Conservation (phyloP, 2,797 vertebrate species). For the Simalia tracyae region DNA sequence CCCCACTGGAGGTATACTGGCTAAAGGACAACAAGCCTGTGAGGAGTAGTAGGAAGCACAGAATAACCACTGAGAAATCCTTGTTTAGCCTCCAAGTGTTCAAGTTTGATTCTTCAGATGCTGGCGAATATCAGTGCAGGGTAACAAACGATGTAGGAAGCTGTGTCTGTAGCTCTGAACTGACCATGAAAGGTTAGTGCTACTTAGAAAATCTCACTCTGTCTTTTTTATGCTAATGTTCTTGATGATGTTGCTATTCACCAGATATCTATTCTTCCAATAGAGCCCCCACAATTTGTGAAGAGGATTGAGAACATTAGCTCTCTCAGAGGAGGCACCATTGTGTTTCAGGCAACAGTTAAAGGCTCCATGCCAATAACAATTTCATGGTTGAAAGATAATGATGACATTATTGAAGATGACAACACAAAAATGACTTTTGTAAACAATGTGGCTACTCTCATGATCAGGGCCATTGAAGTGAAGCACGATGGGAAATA, state of each 20-base stretch:
- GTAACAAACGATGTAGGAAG: slow-evolving; percentile 92
- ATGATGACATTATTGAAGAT: slow-evolving; percentile 89
- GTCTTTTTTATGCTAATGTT: neutral
- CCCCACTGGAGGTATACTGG: slow-evolving; percentile 90
- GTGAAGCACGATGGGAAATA: slow-evolving; percentile 90
- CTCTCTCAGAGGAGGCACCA: slow-evolving; percentile 82
- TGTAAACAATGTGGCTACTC: slow-evolving; percentile 83
- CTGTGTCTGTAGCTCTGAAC: slow-evolving; percentile 83
- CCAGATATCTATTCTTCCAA: slow-evolving; percentile 55
- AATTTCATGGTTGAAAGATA: slow-evolving; percentile 93
- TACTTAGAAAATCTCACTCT: neutral
- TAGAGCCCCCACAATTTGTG: slow-evolving; percentile 92
- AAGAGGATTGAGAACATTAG: slow-evolving; percentile 89
- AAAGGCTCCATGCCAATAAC: slow-evolving; percentile 91
- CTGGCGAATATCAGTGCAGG: slow-evolving; percentile 88
- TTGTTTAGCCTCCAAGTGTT: slow-evolving; percentile 86
- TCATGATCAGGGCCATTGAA: slow-evolving; percentile 85
- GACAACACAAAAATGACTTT: slow-evolving; percentile 87
- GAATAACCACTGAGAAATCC: slow-evolving; percentile 84
- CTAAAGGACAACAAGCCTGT: slow-evolving; percentile 88
- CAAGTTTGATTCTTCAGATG: slow-evolving; percentile 84
- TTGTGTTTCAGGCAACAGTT: slow-evolving; percentile 86
- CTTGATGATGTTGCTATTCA: slow-evolving; percentile 30
- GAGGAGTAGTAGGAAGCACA: slow-evolving; percentile 90
- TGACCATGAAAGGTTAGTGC: slow-evolving; percentile 92